phyloP scores from a whole-genome alignment of 2,113 vertebrate species.

The Coreoperca whiteheadi region DNA sequence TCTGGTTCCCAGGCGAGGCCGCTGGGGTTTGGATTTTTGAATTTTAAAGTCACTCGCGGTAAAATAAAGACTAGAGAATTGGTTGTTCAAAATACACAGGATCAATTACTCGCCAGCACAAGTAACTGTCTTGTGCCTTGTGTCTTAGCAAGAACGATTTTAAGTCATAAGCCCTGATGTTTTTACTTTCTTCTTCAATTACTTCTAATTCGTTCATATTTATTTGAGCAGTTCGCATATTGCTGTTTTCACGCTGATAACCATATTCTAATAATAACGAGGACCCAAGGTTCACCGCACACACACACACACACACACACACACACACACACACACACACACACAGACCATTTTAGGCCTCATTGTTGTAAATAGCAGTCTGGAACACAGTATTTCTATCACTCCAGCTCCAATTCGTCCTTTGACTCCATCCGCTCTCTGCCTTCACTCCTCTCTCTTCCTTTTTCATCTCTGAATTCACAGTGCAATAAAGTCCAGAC shows the following conservation, averaged over 20 bases:
- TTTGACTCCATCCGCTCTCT: constrained; percentile 38
- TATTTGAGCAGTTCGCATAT: not conserved
- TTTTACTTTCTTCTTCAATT: not conserved
- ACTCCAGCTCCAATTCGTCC: not conserved
- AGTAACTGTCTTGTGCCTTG: not conserved
- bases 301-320: not conserved
- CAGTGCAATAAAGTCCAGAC: constrained; percentile 62
- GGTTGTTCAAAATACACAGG: not conserved
- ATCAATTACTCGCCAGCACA: not conserved
- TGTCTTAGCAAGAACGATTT: not conserved
- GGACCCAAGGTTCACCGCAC: not conserved
- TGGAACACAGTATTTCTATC: constrained; percentile 15
- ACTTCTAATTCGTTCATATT: not conserved
- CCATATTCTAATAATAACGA: constrained; percentile 20
- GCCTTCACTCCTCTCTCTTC: constrained; percentile 24
- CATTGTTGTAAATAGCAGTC: constrained; percentile 1
- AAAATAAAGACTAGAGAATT: not conserved
- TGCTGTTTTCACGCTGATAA: constrained; percentile 12
- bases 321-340: not conserved
- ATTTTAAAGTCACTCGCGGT: not conserved
- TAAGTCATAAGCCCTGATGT: not conserved
- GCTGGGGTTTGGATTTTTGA: not conserved
- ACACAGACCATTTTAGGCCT: not conserved
- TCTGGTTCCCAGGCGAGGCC: no score
- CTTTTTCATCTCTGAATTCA: constrained; percentile 48